Evolutionary conservation across 2,797 vertebrate genomes (phyloP).

Genomic region (Aplochiton taeniatus): DNA sequence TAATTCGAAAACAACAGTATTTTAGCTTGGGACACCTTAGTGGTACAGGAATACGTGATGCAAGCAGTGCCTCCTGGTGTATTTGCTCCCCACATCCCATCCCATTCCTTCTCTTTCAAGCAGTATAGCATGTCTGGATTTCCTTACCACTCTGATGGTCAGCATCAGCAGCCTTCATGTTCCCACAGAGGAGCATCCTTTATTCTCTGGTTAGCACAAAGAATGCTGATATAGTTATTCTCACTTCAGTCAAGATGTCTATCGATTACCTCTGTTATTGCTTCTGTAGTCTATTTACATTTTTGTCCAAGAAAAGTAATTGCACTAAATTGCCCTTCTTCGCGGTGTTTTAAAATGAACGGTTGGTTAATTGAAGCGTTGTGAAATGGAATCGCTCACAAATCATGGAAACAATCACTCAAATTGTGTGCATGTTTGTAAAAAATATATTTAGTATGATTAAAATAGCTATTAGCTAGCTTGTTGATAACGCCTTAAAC

Average conservation of each 20-base stretch:
- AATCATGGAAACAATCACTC: conserved; percentile 51
- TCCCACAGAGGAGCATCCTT: no score
- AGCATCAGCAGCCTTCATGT: no score
- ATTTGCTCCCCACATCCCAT: conserved; percentile 41
- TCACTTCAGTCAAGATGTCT: conserved; percentile 35
- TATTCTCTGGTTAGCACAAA: no score
- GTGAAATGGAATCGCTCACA: conserved; percentile 63
- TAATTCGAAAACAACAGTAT: background rate
- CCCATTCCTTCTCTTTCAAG: background rate
- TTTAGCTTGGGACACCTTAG: background rate
- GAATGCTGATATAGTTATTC: no score
- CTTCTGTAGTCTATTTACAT: conserved; percentile 56
- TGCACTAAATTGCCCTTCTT: conserved; percentile 77
- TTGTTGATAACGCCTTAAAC: conserved; percentile 82
- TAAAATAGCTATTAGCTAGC: conserved; percentile 70
- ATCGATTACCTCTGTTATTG: conserved; percentile 29
- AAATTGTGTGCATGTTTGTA: conserved; percentile 61
- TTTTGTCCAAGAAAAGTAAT: conserved; percentile 56
- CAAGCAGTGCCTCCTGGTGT: conserved; percentile 47
- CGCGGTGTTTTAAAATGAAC: conserved; percentile 66
- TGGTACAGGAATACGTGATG: conserved; percentile 22
- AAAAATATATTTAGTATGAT: conserved; percentile 57
- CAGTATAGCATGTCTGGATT: background rate
- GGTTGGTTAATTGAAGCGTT: conserved; percentile 67
- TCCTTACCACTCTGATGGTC: background rate